These are phyloP conservation scores for Cyprinodon variegatus DNA, from an alignment of 2,113 vertebrate species.

Conservation along the genomic window DNA sequence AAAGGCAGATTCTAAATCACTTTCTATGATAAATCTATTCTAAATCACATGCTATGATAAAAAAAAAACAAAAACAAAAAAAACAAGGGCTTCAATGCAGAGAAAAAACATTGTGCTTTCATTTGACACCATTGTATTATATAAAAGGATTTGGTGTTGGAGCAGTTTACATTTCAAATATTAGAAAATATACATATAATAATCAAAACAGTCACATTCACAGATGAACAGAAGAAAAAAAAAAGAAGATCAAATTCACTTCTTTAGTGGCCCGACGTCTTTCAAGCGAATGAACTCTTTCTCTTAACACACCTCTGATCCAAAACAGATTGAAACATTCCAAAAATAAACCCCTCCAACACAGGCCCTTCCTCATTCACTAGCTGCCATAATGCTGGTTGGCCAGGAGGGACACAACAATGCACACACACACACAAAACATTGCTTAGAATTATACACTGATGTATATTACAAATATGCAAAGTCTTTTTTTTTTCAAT, in stretches of 20 bases:
- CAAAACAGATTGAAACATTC: constrained; percentile 40
- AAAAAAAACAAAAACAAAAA: background rate
- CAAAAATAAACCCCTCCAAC: constrained; percentile 41
- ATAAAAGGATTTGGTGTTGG: constrained; percentile 1
- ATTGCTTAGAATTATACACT: constrained; percentile 54
- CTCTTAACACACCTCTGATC: constrained; percentile 30
- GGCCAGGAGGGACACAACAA: constrained; percentile 52
- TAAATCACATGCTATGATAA: background rate
- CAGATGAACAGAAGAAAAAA: constrained; percentile 5
- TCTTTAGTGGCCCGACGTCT: constrained; percentile 22
- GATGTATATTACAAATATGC: constrained; percentile 71
- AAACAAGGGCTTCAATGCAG: background rate
- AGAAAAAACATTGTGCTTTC: constrained; percentile 42
- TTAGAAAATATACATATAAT: constrained; percentile 17
- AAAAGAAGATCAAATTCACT: constrained; percentile 9
- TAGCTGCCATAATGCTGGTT: constrained; percentile 72
- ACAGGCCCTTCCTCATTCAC: constrained; percentile 62
- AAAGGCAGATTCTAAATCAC: background rate
- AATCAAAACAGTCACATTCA: background rate
- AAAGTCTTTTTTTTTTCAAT: constrained; percentile 51
- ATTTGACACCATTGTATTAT: constrained; percentile 12
- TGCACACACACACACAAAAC: constrained; percentile 46
- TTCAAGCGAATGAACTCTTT: constrained; percentile 17
- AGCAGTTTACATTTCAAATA: constrained; percentile 7
- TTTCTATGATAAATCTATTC: background rate